Conservation (phyloP, 2,113 vertebrate species). For the Paralichthys olivaceus region DNA sequence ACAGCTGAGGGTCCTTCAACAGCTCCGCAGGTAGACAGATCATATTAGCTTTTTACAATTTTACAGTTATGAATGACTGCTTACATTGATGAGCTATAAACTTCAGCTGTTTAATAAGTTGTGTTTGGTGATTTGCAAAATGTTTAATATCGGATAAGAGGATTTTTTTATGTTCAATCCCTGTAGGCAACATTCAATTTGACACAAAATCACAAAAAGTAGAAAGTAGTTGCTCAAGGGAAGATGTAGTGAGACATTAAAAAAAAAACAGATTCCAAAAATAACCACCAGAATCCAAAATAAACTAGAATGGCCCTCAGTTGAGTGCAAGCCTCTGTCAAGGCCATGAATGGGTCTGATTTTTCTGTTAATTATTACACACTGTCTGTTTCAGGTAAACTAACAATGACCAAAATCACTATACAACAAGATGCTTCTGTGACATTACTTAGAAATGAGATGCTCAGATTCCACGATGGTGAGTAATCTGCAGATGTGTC, state of each 20-base stretch:
- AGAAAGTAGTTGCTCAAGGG: no score
- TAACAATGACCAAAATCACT: not conserved
- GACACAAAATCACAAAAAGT: no score
- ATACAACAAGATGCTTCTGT: conserved; percentile 19
- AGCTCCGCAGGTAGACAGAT: not conserved
- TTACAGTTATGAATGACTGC: not conserved
- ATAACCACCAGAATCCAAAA: no score
- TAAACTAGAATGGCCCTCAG: no score
- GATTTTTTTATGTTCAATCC: no score
- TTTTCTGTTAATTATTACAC: not conserved
- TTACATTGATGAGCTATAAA: no score
- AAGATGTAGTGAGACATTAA: no score
- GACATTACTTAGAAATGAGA: conserved; percentile 10
- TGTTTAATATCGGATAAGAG: not conserved
- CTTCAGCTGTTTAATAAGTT: not conserved
- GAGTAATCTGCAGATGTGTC: conserved; percentile 15
- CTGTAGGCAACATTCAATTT: no score
- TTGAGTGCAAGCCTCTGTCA: no score
- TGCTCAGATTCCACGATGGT: not conserved
- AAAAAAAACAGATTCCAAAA: no score
- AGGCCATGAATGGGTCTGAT: no score
- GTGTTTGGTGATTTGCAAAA: not conserved
- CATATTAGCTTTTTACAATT: not conserved
- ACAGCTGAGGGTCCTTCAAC: conserved; percentile 12
- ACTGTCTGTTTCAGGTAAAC: not conserved